Base-by-base conservation (phyloP, 2,888 invertebrate species). In the Sycophila texana region DNA sequence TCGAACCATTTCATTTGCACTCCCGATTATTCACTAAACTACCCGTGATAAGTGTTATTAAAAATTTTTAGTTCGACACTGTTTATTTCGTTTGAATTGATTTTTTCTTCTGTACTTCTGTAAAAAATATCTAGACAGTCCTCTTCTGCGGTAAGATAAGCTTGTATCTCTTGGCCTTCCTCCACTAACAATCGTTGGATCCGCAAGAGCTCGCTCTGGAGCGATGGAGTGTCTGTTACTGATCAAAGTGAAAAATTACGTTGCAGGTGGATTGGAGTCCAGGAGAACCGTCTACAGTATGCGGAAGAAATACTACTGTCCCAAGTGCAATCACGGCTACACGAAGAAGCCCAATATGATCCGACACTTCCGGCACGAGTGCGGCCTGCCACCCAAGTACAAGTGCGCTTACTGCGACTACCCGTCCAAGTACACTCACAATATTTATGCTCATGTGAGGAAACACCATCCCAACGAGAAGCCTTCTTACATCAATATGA, bases 341-440 rank as follows among this genome's bases (percentile, higher is more conserved):
- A 82, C 84, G 0, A 81, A 85, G 77, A 84, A 84, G 49, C 66
- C 81, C 3, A 86, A 85, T 82, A 77, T 87, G 73, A 84, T 86
- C 7, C 83, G 85, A 20, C 89, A 90, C 79, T 61, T 87, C 58
- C 84, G 86, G 78, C 88, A 89, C 84, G 88, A 88, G 75, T 91
- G 91, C 3, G 86, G 87, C 5, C 85, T 87, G 68, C 88, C 87
- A 1, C 90, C 90, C 14, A 85, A 88, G 58, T 90, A 88, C 85
- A 86, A 88, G 81, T 91, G 91, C 77, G 88, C 88, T 39, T 87
- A 89, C 77, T 91, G 91, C 71, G 73, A 72, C 5, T 80, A 82
- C 26, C 83, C 82, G 1, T 86, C 86, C 74, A 88, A 87, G 77
- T 87, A 86, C 61, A 84, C 84, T 14, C 86, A 87, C 78, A 87